phyloP scores from a whole-genome alignment of 2,797 vertebrate species.

The Crenichthys baileyi region DNA sequence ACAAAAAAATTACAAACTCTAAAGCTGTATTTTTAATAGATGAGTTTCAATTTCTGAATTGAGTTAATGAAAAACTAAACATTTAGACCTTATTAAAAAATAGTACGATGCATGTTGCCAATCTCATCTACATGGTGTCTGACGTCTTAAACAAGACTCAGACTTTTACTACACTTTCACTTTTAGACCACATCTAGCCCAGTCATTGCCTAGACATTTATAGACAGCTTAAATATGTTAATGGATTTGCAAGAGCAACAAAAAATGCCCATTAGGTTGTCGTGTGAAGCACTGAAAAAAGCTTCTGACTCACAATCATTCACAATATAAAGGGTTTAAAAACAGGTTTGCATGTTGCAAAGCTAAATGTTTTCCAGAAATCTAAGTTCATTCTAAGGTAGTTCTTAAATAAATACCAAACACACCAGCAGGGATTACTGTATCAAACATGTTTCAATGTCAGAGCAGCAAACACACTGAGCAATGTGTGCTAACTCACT shows the following conservation, averaged over 20 bases:
- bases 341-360: not conserved
- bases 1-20: too few species aligned
- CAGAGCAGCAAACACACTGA: not conserved
- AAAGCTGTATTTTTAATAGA: too few species aligned
- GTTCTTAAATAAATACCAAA: not conserved
- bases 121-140: not conserved
- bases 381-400: not conserved
- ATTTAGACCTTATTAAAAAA: too few species aligned
- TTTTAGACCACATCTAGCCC: not conserved
- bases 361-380: not conserved
- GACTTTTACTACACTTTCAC: not conserved
- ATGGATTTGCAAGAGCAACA: not conserved
- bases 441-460: conserved; percentile 10
- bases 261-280: not conserved
- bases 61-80: too few species aligned
- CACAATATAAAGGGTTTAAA: not conserved
- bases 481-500: conserved; percentile 15
- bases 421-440: not conserved
- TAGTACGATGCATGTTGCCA: not conserved
- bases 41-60: too few species aligned
- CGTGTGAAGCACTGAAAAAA: not conserved
- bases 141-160: not conserved
- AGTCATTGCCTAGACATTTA: not conserved
- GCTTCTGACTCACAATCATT: not conserved
- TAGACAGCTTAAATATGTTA: not conserved